Conservation (phyloP, 2,113 vertebrate species). For the Neodontobutis hainanensis region DNA sequence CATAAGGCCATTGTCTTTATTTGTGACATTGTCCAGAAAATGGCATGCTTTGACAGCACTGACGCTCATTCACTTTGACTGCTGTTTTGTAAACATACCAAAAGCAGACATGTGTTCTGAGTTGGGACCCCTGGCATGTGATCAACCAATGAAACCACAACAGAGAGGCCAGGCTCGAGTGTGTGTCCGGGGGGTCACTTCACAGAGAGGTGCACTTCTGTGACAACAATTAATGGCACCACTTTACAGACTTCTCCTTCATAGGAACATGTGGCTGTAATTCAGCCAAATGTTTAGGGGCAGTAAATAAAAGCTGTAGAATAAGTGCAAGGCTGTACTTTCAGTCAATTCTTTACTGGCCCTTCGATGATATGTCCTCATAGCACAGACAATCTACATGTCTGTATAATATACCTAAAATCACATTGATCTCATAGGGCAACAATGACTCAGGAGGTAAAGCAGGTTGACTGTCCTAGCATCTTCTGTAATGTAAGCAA, state of each 20-base stretch:
- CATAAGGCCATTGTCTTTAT: constrained; percentile 27
- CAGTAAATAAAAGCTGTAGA: constrained; percentile 23
- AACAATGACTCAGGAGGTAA: too few relatives aligned
- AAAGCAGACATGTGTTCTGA: constrained; percentile 73
- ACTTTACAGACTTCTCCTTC: constrained; percentile 64
- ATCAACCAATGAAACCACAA: constrained; percentile 73
- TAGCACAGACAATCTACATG: not conserved
- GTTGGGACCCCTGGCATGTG: constrained; percentile 69
- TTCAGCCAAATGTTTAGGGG: constrained; percentile 33
- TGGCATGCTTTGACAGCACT: constrained; percentile 52
- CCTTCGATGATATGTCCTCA: not conserved
- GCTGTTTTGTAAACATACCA: constrained; percentile 67
- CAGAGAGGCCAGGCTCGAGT: constrained; percentile 55
- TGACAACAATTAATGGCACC: constrained; percentile 65
- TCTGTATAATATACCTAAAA: not conserved
- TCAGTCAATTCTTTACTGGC: constrained; percentile 5
- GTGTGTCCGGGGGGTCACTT: constrained; percentile 32
- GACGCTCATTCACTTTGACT: constrained; percentile 62
- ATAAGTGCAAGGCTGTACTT: constrained; percentile 36
- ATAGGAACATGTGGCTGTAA: constrained; percentile 51
- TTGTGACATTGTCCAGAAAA: constrained; percentile 54
- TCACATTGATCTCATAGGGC: not conserved
- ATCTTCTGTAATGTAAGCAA: too few relatives aligned
- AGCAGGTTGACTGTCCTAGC: too few relatives aligned
- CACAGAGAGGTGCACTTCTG: constrained; percentile 48